Conservation (phyloP, 2,113 vertebrate genomes). For the Bos javanicus region DNA sequence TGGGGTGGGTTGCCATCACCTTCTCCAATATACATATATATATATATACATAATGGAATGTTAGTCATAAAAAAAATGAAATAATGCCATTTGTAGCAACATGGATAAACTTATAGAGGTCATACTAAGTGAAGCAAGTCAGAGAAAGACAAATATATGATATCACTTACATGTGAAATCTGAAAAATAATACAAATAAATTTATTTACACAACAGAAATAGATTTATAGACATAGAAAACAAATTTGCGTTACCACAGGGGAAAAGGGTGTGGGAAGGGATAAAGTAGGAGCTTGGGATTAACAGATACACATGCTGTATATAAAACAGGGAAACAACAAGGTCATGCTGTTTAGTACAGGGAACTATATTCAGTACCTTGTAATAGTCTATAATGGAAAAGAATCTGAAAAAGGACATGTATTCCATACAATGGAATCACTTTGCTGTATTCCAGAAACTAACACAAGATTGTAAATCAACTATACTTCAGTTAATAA, state of each 20-base stretch:
- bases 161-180: neutral
- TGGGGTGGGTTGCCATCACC: neutral
- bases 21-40: neutral
- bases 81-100: neutral
- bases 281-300: neutral
- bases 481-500: neutral
- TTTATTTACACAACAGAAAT: neutral
- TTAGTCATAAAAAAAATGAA: neutral
- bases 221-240: neutral
- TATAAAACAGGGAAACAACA: neutral
- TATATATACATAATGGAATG: neutral
- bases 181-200: neutral
- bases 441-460: neutral
- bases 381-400: neutral
- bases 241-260: neutral
- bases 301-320: neutral
- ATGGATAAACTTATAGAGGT: neutral
- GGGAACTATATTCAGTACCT: neutral
- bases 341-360: neutral
- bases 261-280: neutral
- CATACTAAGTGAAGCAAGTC: neutral
- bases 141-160: neutral
- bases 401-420: neutral
- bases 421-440: neutral
- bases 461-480: neutral